These are phyloP conservation scores for Drosophila willistoni DNA, from an alignment of 1,140 invertebrate species.

Conservation along the genomic window DNA sequence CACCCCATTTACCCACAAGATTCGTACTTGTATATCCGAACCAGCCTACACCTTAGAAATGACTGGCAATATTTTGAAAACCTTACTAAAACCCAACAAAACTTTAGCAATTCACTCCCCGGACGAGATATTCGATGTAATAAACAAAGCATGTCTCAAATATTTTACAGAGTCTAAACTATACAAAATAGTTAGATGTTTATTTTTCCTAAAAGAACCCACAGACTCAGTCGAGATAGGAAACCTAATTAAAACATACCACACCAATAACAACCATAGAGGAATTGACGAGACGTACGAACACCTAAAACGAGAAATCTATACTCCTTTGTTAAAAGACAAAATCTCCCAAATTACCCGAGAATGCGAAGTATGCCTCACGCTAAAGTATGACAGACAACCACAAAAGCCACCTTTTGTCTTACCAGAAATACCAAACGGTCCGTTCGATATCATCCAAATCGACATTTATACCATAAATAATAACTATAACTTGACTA, in stretches of 20 bases:
- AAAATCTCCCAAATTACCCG: not conserved
- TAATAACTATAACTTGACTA: slow-evolving; percentile 13
- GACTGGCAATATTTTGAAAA: not conserved
- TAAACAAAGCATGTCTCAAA: not conserved
- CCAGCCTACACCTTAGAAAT: not conserved
- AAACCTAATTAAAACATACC: slow-evolving; percentile 13
- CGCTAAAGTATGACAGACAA: slow-evolving; percentile 16
- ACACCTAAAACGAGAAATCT: slow-evolving; percentile 3
- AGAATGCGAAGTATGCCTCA: slow-evolving; percentile 1
- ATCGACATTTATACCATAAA: not conserved
- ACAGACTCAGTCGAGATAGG: not conserved
- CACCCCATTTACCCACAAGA: slow-evolving; percentile 13
- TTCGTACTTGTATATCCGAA: not conserved
- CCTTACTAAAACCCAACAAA: not conserved
- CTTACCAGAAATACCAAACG: slow-evolving; percentile 9
- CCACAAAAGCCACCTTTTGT: slow-evolving; percentile 10
- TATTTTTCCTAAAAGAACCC: not conserved
- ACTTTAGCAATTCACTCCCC: not conserved
- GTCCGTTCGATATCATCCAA: slow-evolving; percentile 13
- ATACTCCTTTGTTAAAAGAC: slow-evolving; percentile 18
- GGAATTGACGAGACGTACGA: slow-evolving; percentile 10
- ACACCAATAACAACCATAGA: slow-evolving; percentile 17
- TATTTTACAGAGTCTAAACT: not conserved
- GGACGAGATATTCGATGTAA: not conserved
- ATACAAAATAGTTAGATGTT: not conserved